Percentiles rank a stretch among this genome's conserved stretches.
phyloP scores from a whole-genome alignment of 2,797 vertebrate genomes.

The Petrocephalus schoutedeni region DNA sequence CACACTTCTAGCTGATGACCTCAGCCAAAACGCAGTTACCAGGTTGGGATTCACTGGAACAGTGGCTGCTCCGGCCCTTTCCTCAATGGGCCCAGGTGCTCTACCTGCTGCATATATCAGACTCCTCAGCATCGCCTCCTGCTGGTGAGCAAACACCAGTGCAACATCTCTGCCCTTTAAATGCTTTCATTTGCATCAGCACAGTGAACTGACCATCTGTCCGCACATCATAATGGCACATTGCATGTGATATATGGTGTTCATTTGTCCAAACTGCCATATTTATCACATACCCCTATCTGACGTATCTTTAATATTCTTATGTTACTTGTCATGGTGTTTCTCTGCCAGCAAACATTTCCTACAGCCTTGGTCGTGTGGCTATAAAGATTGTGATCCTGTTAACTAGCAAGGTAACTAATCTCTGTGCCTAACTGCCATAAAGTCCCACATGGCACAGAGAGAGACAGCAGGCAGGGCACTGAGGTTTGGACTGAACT shows the following conservation, averaged over 20 bases:
- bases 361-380: background rate
- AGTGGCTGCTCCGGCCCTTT: background rate
- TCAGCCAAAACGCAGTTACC: background rate
- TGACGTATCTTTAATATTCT: background rate
- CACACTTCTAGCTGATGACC: background rate
- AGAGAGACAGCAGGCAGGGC: background rate
- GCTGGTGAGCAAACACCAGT: background rate
- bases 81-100: background rate
- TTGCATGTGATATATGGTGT: background rate
- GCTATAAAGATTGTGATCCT: background rate
- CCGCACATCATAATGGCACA: background rate
- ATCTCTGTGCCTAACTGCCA: background rate
- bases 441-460: background rate
- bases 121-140: background rate
- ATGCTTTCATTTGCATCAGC: background rate
- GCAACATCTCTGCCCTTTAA: background rate
- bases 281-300: background rate
- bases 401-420: background rate
- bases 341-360: background rate
- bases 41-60: background rate
- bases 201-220: background rate
- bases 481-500: conserved; percentile 66
- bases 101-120: background rate
- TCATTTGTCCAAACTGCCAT: background rate
- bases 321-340: background rate